Evolutionary conservation across 2,113 vertebrate species (phyloP).

Genomic region (Hippocampus abdominalis): DNA sequence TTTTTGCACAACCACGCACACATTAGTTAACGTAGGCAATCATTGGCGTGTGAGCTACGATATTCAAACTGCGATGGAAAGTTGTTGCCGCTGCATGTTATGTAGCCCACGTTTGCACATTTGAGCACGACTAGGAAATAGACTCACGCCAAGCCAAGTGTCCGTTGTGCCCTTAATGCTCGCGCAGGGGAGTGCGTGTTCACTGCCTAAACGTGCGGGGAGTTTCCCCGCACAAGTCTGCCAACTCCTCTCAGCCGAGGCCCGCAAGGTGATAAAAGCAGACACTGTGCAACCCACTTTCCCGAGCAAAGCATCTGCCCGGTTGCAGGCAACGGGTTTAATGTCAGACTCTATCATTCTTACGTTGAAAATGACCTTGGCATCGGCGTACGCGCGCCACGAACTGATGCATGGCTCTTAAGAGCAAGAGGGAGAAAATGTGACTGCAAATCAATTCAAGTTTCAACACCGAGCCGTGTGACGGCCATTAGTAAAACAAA

Average conservation of each 20-base stretch:
- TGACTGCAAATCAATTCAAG: slow-evolving; percentile 73
- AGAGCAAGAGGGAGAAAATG: slow-evolving; percentile 60
- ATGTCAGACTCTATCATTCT: slow-evolving; percentile 74
- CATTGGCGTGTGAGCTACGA: no score
- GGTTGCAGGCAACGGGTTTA: slow-evolving; percentile 62
- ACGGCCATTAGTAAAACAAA: slow-evolving; percentile 66
- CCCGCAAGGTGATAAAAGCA: slow-evolving; percentile 66
- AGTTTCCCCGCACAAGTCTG: slow-evolving; percentile 58
- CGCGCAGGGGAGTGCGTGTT: slow-evolving; percentile 52
- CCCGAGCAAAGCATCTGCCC: slow-evolving; percentile 70
- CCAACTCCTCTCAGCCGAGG: slow-evolving; percentile 62
- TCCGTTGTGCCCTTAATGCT: slow-evolving; percentile 52
- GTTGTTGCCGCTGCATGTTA: not conserved
- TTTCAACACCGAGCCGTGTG: slow-evolving; percentile 56
- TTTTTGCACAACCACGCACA: no score
- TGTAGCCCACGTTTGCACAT: not conserved
- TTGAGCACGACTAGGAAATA: not conserved
- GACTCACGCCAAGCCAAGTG: slow-evolving; percentile 3
- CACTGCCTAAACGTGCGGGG: slow-evolving; percentile 45
- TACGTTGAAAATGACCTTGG: slow-evolving; percentile 73
- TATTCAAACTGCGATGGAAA: no score
- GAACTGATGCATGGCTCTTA: slow-evolving; percentile 62
- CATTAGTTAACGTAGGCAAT: no score
- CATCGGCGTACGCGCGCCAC: slow-evolving; percentile 59
- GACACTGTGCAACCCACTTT: slow-evolving; percentile 74